phyloP scores from a whole-genome alignment of 2,797 vertebrate genomes.

The Dendrocincla fuliginosa region DNA sequence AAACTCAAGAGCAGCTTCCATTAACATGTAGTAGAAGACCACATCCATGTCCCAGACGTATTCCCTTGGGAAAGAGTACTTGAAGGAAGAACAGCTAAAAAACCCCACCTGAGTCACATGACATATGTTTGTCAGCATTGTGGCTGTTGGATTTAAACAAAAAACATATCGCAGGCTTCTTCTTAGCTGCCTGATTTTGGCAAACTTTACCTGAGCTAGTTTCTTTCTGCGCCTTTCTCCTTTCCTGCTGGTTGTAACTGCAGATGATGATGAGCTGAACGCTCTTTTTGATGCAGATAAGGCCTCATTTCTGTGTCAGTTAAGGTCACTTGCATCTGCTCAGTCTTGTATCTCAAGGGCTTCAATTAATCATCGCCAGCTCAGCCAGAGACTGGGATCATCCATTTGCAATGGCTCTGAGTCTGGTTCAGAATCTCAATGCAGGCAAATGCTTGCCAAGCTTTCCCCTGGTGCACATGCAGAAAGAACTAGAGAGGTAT shows the following conservation, averaged over 20 bases:
- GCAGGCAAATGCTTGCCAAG: neutral
- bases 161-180: neutral
- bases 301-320: conserved; percentile 11
- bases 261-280: neutral
- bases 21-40: neutral
- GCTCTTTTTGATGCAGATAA: conserved; percentile 15
- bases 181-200: neutral
- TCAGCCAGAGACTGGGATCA: neutral
- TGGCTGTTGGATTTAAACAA: neutral
- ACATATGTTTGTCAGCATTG: neutral
- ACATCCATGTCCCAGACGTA: rapidly evolving
- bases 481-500: neutral
- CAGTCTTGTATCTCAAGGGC: conserved; percentile 31
- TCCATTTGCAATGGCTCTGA: neutral
- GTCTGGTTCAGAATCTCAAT: conserved; percentile 40
- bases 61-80: neutral
- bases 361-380: conserved; percentile 50
- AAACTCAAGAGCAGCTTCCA: neutral
- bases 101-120: rapidly evolving
- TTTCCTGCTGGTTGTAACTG: neutral
- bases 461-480: neutral
- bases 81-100: neutral
- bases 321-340: conserved; percentile 47
- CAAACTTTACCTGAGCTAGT: neutral
- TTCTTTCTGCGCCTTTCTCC: neutral